Evolutionary conservation across 2,888 invertebrate species (phyloP).

Genomic region (Creontiades dilutus): DNA sequence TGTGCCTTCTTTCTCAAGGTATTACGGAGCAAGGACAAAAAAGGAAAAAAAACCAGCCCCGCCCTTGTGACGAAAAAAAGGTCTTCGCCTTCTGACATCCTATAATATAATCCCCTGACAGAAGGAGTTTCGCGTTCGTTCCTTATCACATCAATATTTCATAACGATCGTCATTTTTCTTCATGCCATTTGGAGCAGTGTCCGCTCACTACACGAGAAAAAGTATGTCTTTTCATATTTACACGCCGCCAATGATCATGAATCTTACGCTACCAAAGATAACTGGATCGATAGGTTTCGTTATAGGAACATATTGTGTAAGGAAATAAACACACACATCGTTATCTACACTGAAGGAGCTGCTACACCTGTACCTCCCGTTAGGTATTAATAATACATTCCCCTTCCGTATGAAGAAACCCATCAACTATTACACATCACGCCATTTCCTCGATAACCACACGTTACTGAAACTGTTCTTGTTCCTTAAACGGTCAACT

Average conservation of each 20-base stretch:
- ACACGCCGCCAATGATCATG: too few relatives aligned
- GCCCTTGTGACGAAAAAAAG: neutral
- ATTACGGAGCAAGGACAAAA: neutral
- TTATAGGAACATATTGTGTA: neutral
- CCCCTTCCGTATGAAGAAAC: neutral
- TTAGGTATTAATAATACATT: neutral
- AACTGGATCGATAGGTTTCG: too few relatives aligned
- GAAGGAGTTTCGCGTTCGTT: slow-evolving; percentile 3
- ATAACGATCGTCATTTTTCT: neutral
- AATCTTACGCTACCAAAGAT: too few relatives aligned
- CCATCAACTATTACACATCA: neutral
- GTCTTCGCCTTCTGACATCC: neutral
- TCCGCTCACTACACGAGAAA: neutral
- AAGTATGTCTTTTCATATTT: neutral
- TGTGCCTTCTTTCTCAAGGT: slow-evolving; percentile 26
- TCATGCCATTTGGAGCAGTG: too few relatives aligned
- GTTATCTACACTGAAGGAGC: neutral
- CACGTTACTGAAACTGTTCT: neutral
- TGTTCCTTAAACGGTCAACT: neutral
- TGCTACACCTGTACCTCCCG: neutral
- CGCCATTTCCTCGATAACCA: slow-evolving; percentile 34
- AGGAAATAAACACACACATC: neutral
- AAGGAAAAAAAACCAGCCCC: neutral
- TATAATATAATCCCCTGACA: slow-evolving; percentile 26
- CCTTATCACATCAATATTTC: slow-evolving; percentile 9